Percentiles rank a stretch among this genome's conserved stretches.
Evolutionary conservation across 2,113 vertebrate genomes (phyloP).

Genomic region (Pygoscelis antarcticus): DNA sequence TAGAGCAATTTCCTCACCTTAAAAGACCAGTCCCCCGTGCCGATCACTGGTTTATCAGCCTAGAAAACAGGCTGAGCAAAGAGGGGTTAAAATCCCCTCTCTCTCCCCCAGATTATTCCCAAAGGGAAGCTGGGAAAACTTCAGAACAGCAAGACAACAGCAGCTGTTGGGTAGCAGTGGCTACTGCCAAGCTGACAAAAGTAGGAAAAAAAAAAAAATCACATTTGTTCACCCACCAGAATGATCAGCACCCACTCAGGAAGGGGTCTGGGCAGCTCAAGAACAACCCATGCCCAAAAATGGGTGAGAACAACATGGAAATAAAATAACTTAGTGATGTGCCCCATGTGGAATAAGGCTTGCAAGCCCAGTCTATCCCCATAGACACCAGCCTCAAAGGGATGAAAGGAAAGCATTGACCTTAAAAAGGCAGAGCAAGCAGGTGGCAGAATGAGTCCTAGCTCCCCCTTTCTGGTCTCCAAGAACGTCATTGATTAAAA

Average conservation of each 20-base stretch:
- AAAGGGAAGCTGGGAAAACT: not conserved
- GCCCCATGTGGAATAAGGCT: not conserved
- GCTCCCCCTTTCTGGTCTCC: not conserved
- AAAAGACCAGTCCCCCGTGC: not conserved
- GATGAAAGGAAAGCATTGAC: not conserved
- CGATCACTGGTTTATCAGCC: not conserved
- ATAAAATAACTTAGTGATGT: not conserved
- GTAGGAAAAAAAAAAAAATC: no score
- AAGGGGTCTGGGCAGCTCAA: not conserved
- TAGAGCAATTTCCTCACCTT: not conserved
- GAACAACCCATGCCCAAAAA: not conserved
- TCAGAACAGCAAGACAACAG: not conserved
- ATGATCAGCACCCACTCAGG: accelerated
- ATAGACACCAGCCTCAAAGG: not conserved
- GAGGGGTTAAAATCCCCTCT: not conserved
- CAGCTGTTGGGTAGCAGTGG: not conserved
- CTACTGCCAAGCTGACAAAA: not conserved
- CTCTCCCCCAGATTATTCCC: not conserved
- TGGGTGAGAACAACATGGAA: not conserved
- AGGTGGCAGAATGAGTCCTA: not conserved
- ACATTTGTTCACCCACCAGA: not conserved
- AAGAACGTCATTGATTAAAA: not conserved
- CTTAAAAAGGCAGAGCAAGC: not conserved
- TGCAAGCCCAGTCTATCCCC: not conserved
- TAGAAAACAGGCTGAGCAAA: not conserved